These are phyloP conservation scores for Argyrosomus regius DNA, from an alignment of 2,797 vertebrate species.

Conservation along the genomic window DNA sequence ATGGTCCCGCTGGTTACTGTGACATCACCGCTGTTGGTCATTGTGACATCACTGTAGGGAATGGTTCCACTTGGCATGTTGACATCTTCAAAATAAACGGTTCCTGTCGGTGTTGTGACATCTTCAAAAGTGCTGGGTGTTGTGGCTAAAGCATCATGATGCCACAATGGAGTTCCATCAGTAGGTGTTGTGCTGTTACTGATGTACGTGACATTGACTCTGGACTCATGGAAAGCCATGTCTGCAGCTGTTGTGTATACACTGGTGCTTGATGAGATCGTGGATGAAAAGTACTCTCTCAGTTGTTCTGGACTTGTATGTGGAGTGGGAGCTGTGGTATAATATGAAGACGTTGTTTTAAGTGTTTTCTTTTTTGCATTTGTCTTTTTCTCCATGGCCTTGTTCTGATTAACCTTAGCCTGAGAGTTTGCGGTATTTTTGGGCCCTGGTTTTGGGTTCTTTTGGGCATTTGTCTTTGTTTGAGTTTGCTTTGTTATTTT, in stretches of 20 bases:
- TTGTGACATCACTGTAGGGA: constrained; percentile 45
- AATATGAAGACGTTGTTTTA: constrained; percentile 23
- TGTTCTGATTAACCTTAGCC: constrained; percentile 47
- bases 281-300: constrained; percentile 36
- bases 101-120: constrained; percentile 27
- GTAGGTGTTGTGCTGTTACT: constrained; percentile 33
- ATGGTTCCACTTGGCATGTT: constrained; percentile 54
- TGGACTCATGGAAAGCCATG: constrained; percentile 28
- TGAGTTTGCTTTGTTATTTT: constrained; percentile 51
- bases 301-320: constrained; percentile 35
- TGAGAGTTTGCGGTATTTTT: constrained; percentile 49
- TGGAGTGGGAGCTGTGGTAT: constrained; percentile 25
- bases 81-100: constrained; percentile 44
- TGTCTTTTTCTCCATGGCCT: constrained; percentile 38
- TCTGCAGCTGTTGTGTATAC: constrained; percentile 49
- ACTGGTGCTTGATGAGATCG: constrained; percentile 36
- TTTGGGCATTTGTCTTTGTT: constrained; percentile 51
- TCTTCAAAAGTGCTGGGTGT: constrained; percentile 39
- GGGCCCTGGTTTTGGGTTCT: constrained; percentile 41
- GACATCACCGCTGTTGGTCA: constrained; percentile 58
- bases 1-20: constrained; percentile 54
- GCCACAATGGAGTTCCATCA: constrained; percentile 50
- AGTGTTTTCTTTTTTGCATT: constrained; percentile 50
- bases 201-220: constrained; percentile 44
- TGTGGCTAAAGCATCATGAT: constrained; percentile 34